Evolutionary conservation across 2,797 vertebrate genomes (phyloP).

Genomic region (Iguana delicatissima): DNA sequence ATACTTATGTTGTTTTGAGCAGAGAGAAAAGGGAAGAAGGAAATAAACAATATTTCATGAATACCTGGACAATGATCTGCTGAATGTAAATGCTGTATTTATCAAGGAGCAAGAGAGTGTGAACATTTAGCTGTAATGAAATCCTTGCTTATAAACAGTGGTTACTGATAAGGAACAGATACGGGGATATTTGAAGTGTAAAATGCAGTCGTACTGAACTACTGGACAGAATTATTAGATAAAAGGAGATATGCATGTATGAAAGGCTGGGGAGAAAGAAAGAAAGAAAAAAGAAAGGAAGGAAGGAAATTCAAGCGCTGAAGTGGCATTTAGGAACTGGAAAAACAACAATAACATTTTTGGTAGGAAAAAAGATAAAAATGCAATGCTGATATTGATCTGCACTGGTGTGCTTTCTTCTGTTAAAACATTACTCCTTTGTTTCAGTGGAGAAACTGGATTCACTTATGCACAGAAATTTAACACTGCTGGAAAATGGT

Average conservation of each 20-base stretch:
- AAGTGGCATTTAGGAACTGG: slow-evolving; percentile 7
- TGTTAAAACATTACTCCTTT: background rate
- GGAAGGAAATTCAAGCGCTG: background rate
- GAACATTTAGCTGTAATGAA: slow-evolving; percentile 30
- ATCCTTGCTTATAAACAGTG: slow-evolving; percentile 15
- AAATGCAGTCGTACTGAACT: background rate
- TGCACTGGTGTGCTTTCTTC: background rate
- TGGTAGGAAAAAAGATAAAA: background rate
- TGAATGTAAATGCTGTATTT: slow-evolving; percentile 8
- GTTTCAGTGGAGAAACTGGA: background rate
- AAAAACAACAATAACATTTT: slow-evolving; percentile 1
- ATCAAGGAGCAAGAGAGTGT: slow-evolving; percentile 24
- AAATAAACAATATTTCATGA: slow-evolving; percentile 35
- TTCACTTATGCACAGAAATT: background rate
- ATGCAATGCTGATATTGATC: background rate
- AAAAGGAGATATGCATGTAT: background rate
- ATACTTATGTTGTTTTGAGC: slow-evolving; percentile 5
- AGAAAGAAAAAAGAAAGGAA: background rate
- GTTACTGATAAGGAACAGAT: slow-evolving; percentile 28
- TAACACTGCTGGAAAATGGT: background rate
- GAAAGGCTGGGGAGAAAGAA: background rate
- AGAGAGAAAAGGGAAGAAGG: slow-evolving; percentile 4
- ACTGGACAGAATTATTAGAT: slow-evolving; percentile 2
- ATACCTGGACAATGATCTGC: slow-evolving; percentile 19
- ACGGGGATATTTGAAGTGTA: slow-evolving; percentile 26